These are phyloP conservation scores for Cephus cinctus DNA, from an alignment of 1,140 invertebrate genomes.

Conservation along the genomic window DNA sequence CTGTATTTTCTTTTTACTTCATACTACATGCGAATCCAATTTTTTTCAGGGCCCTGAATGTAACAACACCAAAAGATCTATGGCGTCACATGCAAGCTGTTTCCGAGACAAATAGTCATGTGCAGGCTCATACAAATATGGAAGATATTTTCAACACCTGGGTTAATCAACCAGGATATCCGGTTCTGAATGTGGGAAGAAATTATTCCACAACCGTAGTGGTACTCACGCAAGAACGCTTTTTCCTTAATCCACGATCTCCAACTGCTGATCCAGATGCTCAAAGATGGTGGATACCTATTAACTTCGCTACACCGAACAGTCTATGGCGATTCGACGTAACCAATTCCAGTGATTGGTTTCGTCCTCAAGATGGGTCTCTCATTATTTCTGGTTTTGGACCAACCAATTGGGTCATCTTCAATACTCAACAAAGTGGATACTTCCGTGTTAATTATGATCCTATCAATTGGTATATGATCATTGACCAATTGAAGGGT, in stretches of 20 bases:
- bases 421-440: constrained; percentile 50
- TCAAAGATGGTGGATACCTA: constrained; percentile 49
- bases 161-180: constrained; percentile 69
- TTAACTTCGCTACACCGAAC: constrained; percentile 34
- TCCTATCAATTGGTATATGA: constrained; percentile 62
- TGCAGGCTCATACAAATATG: constrained; percentile 15
- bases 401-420: constrained; percentile 42
- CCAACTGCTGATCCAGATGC: not conserved
- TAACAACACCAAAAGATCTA: constrained; percentile 65
- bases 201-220: constrained; percentile 18
- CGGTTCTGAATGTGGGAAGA: constrained; percentile 55
- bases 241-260: constrained; percentile 13
- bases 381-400: no score
- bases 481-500: constrained; percentile 58
- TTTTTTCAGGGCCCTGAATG: constrained; percentile 41
- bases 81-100: constrained; percentile 63
- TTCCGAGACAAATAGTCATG: constrained; percentile 31
- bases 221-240: constrained; percentile 21
- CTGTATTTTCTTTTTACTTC: not conserved
- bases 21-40: no score
- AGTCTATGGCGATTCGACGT: constrained; percentile 37
- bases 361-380: no score
- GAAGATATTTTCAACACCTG: constrained; percentile 63
- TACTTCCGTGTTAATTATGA: constrained; percentile 77
- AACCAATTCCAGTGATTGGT: constrained; percentile 52